Percentiles rank a stretch among this genome's conserved stretches.
phyloP scores from a whole-genome alignment of 2,888 invertebrate species.

The Cristatella mucedo region DNA sequence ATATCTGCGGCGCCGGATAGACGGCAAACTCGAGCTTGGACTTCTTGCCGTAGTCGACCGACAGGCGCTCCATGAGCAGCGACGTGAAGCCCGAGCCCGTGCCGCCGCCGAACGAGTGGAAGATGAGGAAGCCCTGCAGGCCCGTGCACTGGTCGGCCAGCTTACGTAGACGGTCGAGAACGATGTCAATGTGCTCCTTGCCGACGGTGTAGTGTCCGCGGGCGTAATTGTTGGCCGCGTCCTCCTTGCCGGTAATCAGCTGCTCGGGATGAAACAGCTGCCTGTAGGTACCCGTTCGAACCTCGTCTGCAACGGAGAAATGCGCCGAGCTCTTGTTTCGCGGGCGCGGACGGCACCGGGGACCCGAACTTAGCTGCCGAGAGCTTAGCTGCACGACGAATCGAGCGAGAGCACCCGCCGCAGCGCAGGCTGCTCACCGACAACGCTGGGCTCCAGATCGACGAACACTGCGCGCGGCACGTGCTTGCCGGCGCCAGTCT shows the following conservation, averaged over 20 bases:
- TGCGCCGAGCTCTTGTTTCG: too few species aligned
- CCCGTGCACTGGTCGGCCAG: conserved; percentile 59
- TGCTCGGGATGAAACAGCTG: conserved; percentile 33
- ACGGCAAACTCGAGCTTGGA: conserved; percentile 34
- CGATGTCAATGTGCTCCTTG: conserved; percentile 54
- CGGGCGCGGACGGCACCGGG: too few species aligned
- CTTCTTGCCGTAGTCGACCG: conserved; percentile 46
- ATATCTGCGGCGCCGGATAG: conserved; percentile 27
- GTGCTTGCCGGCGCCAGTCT: conserved; percentile 82
- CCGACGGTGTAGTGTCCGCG: conserved; percentile 61
- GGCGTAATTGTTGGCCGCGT: conserved; percentile 68
- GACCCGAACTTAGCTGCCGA: too few species aligned
- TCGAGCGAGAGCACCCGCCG: too few species aligned
- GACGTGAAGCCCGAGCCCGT: conserved; percentile 24
- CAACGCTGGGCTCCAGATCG: conserved; percentile 82
- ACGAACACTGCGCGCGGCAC: conserved; percentile 82
- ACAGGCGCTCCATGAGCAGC: conserved; percentile 49
- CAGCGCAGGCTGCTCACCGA: conserved; percentile 47
- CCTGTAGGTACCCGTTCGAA: conserved; percentile 26
- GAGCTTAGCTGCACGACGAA: too few species aligned
- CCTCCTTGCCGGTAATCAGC: conserved; percentile 50
- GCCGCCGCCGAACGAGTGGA: conserved; percentile 40
- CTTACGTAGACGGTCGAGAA: conserved; percentile 53
- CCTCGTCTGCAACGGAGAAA: conserved; percentile 24
- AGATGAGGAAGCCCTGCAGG: conserved; percentile 21